Evolutionary conservation across 1,140 invertebrate genomes (phyloP).

Genomic region (Leptopilina clavipes): DNA sequence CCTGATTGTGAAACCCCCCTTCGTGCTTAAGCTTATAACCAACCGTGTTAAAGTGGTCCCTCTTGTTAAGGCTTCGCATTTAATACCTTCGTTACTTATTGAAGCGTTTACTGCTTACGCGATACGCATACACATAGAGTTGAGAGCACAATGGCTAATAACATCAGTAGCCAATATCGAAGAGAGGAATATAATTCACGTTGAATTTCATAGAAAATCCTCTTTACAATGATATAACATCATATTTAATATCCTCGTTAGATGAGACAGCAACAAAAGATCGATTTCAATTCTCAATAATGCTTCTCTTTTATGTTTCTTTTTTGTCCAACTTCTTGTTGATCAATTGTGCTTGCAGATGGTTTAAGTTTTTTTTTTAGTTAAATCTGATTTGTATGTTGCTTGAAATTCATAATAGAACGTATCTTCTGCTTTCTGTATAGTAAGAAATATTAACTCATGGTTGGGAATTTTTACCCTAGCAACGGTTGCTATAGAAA

Average conservation of each 20-base stretch:
- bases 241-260: neutral
- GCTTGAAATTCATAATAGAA: too few species aligned
- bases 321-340: too few species aligned
- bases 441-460: too few species aligned
- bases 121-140: conserved; percentile 37
- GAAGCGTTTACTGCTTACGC: conserved; percentile 50
- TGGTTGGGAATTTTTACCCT: too few species aligned
- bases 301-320: neutral
- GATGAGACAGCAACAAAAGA: neutral
- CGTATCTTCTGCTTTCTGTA: too few species aligned
- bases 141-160: conserved; percentile 39
- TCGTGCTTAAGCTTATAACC: conserved; percentile 20
- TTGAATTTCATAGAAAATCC: neutral
- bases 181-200: neutral
- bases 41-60: conserved; percentile 4
- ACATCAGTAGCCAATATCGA: conserved; percentile 33
- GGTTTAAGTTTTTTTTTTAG: too few species aligned
- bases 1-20: neutral
- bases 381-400: too few species aligned
- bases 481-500: too few species aligned
- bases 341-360: too few species aligned
- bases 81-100: conserved; percentile 54
- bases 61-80: conserved; percentile 35
- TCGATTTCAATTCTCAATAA: neutral
- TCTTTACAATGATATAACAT: neutral